These are phyloP conservation scores for Scaptomyza montana DNA, from an alignment of 1,140 invertebrate species.

Conservation along the genomic window DNA sequence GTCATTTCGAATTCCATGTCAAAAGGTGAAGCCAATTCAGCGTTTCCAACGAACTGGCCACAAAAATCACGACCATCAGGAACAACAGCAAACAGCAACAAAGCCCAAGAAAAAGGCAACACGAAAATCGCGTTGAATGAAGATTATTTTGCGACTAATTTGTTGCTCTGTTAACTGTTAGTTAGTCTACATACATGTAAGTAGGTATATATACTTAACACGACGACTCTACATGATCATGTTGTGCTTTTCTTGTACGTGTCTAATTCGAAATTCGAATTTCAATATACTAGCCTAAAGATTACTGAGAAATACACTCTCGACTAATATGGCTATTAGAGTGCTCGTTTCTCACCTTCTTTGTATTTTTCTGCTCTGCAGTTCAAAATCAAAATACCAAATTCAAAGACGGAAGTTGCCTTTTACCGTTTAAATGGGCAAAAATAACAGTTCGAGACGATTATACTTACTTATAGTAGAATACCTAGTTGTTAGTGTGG, in stretches of 20 bases:
- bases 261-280: background rate
- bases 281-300: background rate
- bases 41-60: conserved; percentile 76
- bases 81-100: conserved; percentile 28
- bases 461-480: conserved; percentile 12
- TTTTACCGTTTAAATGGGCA: conserved; percentile 52
- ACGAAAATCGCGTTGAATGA: conserved; percentile 66
- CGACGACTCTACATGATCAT: conserved; percentile 1
- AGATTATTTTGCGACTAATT: conserved; percentile 68
- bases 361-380: background rate
- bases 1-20: conserved; percentile 81
- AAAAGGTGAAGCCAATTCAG: conserved; percentile 81
- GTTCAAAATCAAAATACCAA: conserved; percentile 25
- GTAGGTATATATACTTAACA: conserved; percentile 2
- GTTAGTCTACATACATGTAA: conserved; percentile 21
- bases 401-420: conserved; percentile 72
- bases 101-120: conserved; percentile 43
- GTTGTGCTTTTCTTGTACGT: background rate
- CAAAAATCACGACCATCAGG: conserved; percentile 69
- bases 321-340: conserved; percentile 72
- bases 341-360: background rate
- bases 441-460: conserved; percentile 27
- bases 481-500: conserved; percentile 1
- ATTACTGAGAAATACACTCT: background rate
- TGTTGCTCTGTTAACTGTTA: conserved; percentile 45